Conservation (phyloP, 2,888 invertebrate genomes). For the Tanytarsus gracilentus region DNA sequence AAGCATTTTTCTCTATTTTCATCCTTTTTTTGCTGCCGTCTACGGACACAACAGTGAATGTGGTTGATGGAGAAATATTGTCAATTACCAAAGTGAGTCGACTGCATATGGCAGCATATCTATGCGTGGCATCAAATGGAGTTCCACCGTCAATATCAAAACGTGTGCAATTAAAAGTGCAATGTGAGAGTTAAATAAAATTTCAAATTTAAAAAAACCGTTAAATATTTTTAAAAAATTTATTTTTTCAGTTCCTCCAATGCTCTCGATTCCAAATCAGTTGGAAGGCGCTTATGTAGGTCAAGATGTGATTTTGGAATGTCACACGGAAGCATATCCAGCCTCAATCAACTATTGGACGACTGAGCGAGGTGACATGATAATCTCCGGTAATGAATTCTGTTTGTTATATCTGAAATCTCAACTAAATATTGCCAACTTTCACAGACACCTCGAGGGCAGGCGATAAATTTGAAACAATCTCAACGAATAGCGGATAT, state of each 20-base stretch:
- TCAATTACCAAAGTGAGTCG: constrained; percentile 82
- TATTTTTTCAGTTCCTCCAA: constrained; percentile 69
- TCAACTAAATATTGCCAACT: constrained; percentile 34
- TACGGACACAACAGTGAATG: constrained; percentile 58
- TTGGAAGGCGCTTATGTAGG: constrained; percentile 82
- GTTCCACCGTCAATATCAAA: constrained; percentile 40
- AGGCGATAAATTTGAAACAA: constrained; percentile 83
- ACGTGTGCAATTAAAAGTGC: constrained; percentile 70
- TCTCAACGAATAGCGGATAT: constrained; percentile 74
- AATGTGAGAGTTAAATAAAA: too few species aligned
- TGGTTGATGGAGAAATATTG: constrained; percentile 77
- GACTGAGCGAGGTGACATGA: constrained; percentile 83
- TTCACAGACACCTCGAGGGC: constrained; percentile 54
- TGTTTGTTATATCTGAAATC: background rate
- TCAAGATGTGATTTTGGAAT: constrained; percentile 79
- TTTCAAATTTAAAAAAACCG: constrained; percentile 36
- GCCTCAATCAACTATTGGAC: constrained; percentile 94
- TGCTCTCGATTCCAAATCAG: constrained; percentile 89
- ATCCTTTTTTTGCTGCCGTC: background rate
- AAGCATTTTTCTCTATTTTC: constrained; percentile 13
- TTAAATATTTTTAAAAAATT: constrained; percentile 16
- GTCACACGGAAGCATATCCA: constrained; percentile 86
- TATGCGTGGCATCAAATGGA: constrained; percentile 88
- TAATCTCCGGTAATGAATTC: constrained; percentile 68
- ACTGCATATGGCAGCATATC: constrained; percentile 85